Evolutionary conservation across 30 jellyfish, hydroid and myxozoan species (phyloP), one percentile per base, ranked within the genome.

Genomic region (Hydractinia echinata): DNA sequence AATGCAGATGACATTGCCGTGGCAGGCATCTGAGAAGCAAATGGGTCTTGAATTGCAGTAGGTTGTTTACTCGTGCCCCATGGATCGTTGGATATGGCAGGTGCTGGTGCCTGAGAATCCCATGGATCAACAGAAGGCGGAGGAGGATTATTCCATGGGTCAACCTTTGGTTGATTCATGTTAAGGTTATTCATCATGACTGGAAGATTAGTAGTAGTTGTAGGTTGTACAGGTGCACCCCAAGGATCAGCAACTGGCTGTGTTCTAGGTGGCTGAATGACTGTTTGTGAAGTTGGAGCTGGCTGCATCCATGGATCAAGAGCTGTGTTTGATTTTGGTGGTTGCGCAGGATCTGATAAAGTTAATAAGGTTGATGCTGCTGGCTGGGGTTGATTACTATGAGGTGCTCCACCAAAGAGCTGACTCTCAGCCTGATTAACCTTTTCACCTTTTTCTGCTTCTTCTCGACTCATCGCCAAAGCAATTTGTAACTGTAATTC

Each of bases 401-500:
- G 66, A 6, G 82, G 76, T 14, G 89, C 88, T 67, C 81, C 15
- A 5, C 68, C 88, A 19, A 90, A 89, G 14, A 93, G 95, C 73
- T 87, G 69, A 54, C 79, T 84, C 49, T 85, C 99, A 5, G 89
- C 94, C 15, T 15, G 84, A 58, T 81, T 88, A 10, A 81, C 39
- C 72, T 82, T 77, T 72, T 85, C 67, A 5, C 84, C 83, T 50
- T 85, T 88, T 67, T 87, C 99, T 62, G 97, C 97, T 76, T 94
- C 97, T 80, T 94, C 97, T 68, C 86, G 79, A 86, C 99, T 94
- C 95, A 94, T 94, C 6, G 97, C 97, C 67, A 94, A 76, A 6
- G 99, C 99, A 39, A 94, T 88, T 71, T 94, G 99, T 62, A 94
- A 87, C 82, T 94, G 99, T 90, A 94, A 61, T 60, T 94, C 99